Conservation (phyloP, 2,797 vertebrate species). For the Brachyalestes nurse region DNA sequence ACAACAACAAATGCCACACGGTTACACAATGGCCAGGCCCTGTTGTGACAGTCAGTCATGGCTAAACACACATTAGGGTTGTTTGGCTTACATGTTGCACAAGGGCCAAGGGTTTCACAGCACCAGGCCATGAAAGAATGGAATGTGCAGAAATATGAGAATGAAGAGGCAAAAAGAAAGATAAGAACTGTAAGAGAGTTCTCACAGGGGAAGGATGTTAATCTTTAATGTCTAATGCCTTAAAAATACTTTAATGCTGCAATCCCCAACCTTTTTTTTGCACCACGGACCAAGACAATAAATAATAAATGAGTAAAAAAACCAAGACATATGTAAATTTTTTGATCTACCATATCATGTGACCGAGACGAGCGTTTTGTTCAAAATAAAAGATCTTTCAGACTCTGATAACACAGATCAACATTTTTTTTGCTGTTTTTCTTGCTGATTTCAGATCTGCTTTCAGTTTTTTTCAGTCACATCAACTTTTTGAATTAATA, state of each 20-base stretch:
- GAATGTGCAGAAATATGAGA: not conserved
- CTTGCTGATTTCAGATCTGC: too few relatives aligned
- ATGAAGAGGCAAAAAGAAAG: not conserved
- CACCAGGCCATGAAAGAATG: not conserved
- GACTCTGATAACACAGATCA: too few relatives aligned
- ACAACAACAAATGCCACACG: slow-evolving; percentile 49
- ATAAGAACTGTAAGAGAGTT: not conserved
- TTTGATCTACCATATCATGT: too few relatives aligned
- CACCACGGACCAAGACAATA: too few relatives aligned
- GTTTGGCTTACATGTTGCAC: not conserved
- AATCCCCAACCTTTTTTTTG: too few relatives aligned
- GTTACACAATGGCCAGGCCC: slow-evolving; percentile 16
- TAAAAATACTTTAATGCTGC: not conserved
- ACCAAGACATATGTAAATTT: too few relatives aligned
- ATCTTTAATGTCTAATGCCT: not conserved
- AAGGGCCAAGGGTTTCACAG: not conserved
- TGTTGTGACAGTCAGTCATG: slow-evolving; percentile 21
- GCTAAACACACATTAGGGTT: not conserved
- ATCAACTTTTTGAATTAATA: too few relatives aligned
- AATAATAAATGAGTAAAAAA: too few relatives aligned
- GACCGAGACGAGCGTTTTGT: too few relatives aligned
- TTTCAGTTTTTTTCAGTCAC: too few relatives aligned
- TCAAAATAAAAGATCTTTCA: too few relatives aligned
- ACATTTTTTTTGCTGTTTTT: too few relatives aligned
- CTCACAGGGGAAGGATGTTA: not conserved